Conservation (phyloP, 2,888 invertebrate species). For the Brenthis ino region DNA sequence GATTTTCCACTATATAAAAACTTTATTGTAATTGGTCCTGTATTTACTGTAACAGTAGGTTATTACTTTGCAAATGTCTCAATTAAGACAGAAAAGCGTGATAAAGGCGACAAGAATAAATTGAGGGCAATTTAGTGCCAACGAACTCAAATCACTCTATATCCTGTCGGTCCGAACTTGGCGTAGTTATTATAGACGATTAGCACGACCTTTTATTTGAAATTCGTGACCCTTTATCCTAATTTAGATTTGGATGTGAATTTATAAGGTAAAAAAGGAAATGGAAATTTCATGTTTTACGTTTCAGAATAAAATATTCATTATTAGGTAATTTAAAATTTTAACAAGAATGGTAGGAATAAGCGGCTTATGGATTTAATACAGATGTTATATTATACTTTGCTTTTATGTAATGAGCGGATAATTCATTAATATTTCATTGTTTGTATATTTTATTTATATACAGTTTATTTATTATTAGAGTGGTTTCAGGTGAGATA, state of each 20-base stretch:
- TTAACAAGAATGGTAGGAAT: constrained; percentile 14
- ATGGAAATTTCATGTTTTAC: constrained; percentile 26
- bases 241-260: constrained; percentile 33
- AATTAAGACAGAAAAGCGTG: constrained; percentile 67
- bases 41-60: constrained; percentile 49
- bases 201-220: constrained; percentile 41
- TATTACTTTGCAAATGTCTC: constrained; percentile 72
- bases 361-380: constrained; percentile 17
- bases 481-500: no score
- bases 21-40: constrained; percentile 39
- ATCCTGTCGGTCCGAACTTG: constrained; percentile 40
- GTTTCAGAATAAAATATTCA: constrained; percentile 22
- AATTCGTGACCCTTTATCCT: constrained; percentile 38
- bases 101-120: constrained; percentile 69
- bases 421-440: no score
- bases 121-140: constrained; percentile 61
- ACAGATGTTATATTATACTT: background rate
- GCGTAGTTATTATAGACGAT: constrained; percentile 44
- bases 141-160: constrained; percentile 49
- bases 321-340: constrained; percentile 18
- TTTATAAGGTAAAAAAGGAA: constrained; percentile 31
- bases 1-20: constrained; percentile 23
- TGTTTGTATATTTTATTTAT: no score
- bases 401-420: no score
- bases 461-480: no score